phyloP scores from a whole-genome alignment of 2,797 vertebrate species.

The Myotis vivesi region DNA sequence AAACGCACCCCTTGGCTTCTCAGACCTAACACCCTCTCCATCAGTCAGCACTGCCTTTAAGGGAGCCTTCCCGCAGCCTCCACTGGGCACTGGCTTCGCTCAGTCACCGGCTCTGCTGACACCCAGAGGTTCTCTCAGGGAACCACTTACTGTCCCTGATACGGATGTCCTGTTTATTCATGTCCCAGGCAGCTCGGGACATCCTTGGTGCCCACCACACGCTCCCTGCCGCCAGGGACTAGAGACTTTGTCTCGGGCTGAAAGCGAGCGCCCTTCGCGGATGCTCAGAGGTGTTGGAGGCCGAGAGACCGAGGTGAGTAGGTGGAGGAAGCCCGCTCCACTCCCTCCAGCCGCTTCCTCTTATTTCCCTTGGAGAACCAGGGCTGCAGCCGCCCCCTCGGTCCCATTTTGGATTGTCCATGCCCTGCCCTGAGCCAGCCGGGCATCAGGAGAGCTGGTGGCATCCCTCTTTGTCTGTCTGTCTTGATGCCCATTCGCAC shows the following conservation, averaged over 20 bases:
- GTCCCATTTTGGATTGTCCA: not conserved
- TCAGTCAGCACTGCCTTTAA: not conserved
- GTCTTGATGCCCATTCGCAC: not conserved
- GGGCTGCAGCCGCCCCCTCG: rapidly evolving
- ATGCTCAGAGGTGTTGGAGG: not conserved
- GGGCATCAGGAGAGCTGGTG: not conserved
- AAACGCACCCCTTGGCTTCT: not conserved
- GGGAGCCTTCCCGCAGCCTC: not conserved
- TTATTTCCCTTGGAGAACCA: not conserved
- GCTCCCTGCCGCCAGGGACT: not conserved
- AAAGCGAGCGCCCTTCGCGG: not conserved
- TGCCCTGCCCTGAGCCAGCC: not conserved
- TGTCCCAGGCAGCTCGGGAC: not conserved
- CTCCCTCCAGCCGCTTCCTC: not conserved
- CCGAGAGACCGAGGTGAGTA: not conserved
- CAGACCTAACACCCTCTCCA: not conserved
- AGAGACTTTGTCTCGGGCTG: not conserved
- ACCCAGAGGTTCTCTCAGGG: not conserved
- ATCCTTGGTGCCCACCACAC: not conserved
- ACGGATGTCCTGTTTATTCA: rapidly evolving
- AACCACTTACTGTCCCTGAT: not conserved
- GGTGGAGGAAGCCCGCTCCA: not conserved
- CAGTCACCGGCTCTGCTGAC: not conserved
- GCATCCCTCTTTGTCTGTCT: not conserved
- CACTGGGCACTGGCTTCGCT: not conserved